A percentile compares a stretch with the other conserved stretches of the same genome.
These are phyloP conservation scores for Netta rufina DNA, from an alignment of 2,797 vertebrate species.

Conservation along the genomic window DNA sequence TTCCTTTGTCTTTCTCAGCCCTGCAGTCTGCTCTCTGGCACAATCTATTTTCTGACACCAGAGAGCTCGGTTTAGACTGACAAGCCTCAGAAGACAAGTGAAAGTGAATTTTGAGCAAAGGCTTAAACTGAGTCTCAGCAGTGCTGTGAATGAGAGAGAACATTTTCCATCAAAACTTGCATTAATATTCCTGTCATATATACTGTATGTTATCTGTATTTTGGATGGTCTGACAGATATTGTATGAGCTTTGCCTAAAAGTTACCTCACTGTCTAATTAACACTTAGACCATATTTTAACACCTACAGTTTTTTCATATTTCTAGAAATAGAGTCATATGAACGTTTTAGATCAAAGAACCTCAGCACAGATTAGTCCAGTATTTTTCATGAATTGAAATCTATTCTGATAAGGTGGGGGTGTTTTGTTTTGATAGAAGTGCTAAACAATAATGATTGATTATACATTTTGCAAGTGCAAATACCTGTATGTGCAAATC, in stretches of 20 bases:
- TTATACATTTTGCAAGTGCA: conserved; percentile 6
- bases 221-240: neutral
- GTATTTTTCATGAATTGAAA: neutral
- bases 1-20: neutral
- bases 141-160: neutral
- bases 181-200: neutral
- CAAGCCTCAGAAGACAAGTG: neutral
- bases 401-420: neutral
- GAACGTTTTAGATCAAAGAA: neutral
- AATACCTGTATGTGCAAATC: neutral
- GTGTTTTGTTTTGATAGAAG: neutral
- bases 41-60: neutral
- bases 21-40: neutral
- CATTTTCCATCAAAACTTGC: neutral
- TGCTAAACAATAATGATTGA: neutral
- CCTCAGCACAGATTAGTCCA: neutral
- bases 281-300: neutral
- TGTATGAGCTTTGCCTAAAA: neutral
- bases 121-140: neutral
- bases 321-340: neutral
- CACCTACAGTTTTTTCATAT: neutral
- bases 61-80: neutral
- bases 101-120: neutral
- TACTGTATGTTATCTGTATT: neutral
- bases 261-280: neutral